Base-by-base conservation (phyloP, 2,888 invertebrate species). In the Cryptus armator region DNA sequence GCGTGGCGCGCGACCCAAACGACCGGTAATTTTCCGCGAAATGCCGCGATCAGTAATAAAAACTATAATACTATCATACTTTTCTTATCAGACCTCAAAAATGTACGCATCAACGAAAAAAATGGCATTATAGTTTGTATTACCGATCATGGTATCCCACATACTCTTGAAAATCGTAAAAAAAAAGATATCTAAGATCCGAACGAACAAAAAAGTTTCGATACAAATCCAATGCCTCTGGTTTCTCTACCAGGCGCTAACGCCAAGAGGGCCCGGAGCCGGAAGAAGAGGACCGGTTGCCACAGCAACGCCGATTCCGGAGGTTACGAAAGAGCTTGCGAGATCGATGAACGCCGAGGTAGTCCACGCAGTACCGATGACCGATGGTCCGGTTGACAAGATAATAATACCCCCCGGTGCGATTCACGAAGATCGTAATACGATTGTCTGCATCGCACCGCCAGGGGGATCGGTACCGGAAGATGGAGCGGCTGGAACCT, bases 391-490 rank as follows among this genome's bases (percentile, higher is more conserved):
- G 4, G 86, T 92, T 7, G 89, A 89, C 19, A 90, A 89, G 19
- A 85, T 92, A 7, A 89, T 92, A 10, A 92, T 92, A 79, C 91
- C 91, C 14, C 89, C 92, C 5, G 92, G 91, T 14, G 68, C 87
- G 3, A 83, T 92, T 2, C 86, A 76, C 16, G 83, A 88, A 1
- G 83, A 90, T 56, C 89, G 89, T 16, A 90, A 90, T 9, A 92
- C 92, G 0, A 90, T 92, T 51, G 89, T 92, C 4, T 89, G 81
- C 24, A 89, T 92, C 74, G 84, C 89, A 0, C 88, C 85, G 43
- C 75, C 88, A 2, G 43, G 48, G 3, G 51, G 46, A 10, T n/a
- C n/a, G 2, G 19, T 62, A 0, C n/a, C 1, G 37, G 10, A 56
- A 14, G 56, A 24, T 3, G 12, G 29, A 3, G 10, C 19, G 7